Evolutionary conservation across 2,888 invertebrate species (phyloP), one percentile per base, ranked within the genome.

Genomic region (Ochropleura leucogaster): DNA sequence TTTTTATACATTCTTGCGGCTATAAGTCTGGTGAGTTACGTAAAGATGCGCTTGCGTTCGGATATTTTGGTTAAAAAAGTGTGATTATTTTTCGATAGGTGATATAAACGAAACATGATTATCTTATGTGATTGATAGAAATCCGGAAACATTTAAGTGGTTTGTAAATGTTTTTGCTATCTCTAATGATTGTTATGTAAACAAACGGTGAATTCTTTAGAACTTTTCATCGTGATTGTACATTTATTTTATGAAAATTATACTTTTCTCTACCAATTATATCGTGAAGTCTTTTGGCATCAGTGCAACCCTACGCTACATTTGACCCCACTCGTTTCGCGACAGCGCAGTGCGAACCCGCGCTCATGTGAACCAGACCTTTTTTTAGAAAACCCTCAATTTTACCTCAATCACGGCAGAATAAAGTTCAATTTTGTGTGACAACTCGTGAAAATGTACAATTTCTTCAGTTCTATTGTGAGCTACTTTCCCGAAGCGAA

Each of bases 401-500:
- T 62, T 49, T 7, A 73, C 79, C 62, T 62, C 42, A 76, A 68
- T 30, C 42, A 51, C 64, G 0, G 14, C 7, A 63, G 20, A 80
- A 73, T 87, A 89, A 71, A 76, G 87, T 81, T 71, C 49, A 85
- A 77, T 81, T 87, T 89, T 69, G 80, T 68, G 79, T 84, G 69
- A n/a, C 64, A 85, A 20, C 10, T 69, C 10, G 66, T 72, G 71
- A 89, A 90, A 82, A 95, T 96, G 95, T 91, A 93, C 89, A 93
- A 93, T 91, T 93, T 94, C 92, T 93, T 93, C 89, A 91, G 90
- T 79, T 86, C 90, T 80, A 91, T 94, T 86, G 91, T 94, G 87
- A 90, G 89, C 90, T 92, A 94, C 92, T 94, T 94, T 91, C 94
- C 94, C 84, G 90, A 89, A 87, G 92, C 89, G 77, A 91, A 89